These are phyloP conservation scores for Platycnemis pennipes DNA, from an alignment of 2,888 invertebrate species.

Conservation along the genomic window DNA sequence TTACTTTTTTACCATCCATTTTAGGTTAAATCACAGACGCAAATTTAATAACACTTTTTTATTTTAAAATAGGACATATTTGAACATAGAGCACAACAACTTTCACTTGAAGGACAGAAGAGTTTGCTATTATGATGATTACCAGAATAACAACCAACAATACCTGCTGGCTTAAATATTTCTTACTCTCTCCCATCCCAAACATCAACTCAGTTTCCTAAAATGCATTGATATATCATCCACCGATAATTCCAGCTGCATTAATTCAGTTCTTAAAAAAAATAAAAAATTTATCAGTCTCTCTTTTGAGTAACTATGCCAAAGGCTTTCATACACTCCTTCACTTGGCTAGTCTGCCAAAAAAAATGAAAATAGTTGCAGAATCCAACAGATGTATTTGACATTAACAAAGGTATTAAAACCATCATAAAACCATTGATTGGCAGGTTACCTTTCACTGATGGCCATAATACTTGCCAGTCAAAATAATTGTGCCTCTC, in stretches of 20 bases:
- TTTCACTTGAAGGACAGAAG: conserved; percentile 65
- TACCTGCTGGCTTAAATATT: conserved; percentile 52
- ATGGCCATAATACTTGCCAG: background rate
- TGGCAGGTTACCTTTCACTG: background rate
- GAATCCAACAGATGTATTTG: background rate
- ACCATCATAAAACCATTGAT: background rate
- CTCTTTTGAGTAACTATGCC: background rate
- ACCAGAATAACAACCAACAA: conserved; percentile 61
- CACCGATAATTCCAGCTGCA: conserved; percentile 29
- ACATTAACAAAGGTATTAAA: background rate
- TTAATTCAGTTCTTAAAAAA: background rate
- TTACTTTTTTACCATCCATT: too few relatives aligned
- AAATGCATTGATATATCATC: conserved; percentile 52
- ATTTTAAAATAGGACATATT: conserved; percentile 66
- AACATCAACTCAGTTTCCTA: conserved; percentile 55
- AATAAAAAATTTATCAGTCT: conserved; percentile 45
- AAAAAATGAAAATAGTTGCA: conserved; percentile 27
- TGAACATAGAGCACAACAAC: conserved; percentile 66
- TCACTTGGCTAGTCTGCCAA: background rate
- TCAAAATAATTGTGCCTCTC: conserved; percentile 53
- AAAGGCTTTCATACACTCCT: background rate
- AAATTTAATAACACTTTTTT: conserved; percentile 53
- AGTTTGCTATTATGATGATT: conserved; percentile 33
- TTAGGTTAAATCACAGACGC: background rate
- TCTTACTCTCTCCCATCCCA: conserved; percentile 29